phyloP scores from a whole-genome alignment of 2,797 vertebrate genomes.

The Mus minutoides region DNA sequence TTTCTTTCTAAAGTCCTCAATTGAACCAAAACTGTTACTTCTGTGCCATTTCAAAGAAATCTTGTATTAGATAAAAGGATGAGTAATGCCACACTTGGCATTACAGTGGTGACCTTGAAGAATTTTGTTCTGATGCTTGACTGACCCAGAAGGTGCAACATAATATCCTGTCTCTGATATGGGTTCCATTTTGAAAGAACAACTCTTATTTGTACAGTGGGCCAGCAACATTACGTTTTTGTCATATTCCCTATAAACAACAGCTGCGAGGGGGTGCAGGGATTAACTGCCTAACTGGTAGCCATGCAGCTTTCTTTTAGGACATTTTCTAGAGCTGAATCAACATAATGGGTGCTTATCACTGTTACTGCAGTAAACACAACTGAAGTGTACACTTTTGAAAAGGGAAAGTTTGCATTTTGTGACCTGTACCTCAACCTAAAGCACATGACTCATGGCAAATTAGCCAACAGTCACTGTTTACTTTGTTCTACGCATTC shows the following conservation, averaged over 20 bases:
- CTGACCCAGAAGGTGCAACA: not conserved
- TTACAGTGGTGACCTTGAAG: conserved; percentile 33
- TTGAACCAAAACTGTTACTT: conserved; percentile 64
- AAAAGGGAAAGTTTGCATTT: conserved; percentile 26
- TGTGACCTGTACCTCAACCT: conserved; percentile 15
- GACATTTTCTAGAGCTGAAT: not conserved
- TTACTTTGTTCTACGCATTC: not conserved
- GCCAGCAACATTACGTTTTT: not conserved
- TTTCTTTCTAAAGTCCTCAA: conserved; percentile 61
- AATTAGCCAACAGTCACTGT: not conserved
- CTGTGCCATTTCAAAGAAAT: conserved; percentile 67
- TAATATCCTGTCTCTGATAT: conserved; percentile 8
- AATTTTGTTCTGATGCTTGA: conserved; percentile 32
- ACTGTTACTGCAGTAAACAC: not conserved
- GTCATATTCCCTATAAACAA: not conserved
- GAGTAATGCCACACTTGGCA: conserved; percentile 3
- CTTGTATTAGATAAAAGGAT: conserved; percentile 67
- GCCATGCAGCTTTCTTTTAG: not conserved
- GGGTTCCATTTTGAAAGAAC: conserved; percentile 36
- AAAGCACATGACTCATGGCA: not conserved
- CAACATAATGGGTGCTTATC: not conserved
- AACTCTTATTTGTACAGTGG: not conserved
- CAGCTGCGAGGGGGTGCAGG: not conserved
- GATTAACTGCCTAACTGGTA: not conserved
- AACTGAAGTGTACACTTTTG: not conserved